Conservation (phyloP, 2,113 vertebrate species). For the Gallinago undulata region DNA sequence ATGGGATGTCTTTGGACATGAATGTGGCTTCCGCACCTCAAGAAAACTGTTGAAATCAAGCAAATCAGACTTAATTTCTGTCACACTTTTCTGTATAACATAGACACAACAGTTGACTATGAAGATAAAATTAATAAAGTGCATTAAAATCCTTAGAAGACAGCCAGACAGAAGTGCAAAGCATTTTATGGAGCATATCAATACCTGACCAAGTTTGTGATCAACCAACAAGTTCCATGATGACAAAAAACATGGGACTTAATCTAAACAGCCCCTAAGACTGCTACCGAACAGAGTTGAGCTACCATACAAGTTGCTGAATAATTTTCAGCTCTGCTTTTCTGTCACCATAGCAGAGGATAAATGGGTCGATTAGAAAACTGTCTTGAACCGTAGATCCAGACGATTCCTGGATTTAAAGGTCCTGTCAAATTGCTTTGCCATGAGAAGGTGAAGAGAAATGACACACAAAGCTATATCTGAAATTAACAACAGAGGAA, state of each 20-base stretch:
- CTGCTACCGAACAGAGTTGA: neutral
- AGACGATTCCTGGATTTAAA: neutral
- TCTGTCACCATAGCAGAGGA: neutral
- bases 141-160: neutral
- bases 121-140: neutral
- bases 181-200: rapidly evolving
- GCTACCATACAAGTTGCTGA: neutral
- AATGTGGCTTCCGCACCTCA: neutral
- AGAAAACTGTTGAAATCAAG: neutral
- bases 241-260: neutral
- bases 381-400: neutral
- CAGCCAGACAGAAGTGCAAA: neutral
- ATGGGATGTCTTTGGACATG: neutral
- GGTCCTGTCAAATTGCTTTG: neutral
- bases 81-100: neutral
- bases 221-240: neutral
- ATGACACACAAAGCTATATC: neutral
- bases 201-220: neutral
- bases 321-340: neutral
- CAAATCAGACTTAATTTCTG: neutral
- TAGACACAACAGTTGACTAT: neutral
- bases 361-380: neutral
- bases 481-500: neutral
- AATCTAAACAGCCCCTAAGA: neutral
- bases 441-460: neutral